Percentiles rank a stretch among this genome's conserved stretches.
Evolutionary conservation across 2,797 vertebrate genomes (phyloP).

Genomic region (Eulemur mongoz): DNA sequence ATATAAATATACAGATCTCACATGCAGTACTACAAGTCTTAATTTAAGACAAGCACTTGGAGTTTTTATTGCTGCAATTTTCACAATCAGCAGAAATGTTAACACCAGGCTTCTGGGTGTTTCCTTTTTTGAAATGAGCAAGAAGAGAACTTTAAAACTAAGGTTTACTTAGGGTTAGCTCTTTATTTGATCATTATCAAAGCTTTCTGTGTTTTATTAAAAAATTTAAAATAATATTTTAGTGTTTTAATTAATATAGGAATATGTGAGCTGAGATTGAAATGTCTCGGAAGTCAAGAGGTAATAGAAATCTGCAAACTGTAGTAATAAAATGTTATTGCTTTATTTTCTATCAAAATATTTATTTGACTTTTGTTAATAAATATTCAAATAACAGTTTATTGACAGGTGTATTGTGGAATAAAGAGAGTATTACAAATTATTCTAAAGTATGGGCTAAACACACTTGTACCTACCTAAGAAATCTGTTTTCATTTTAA

Average conservation of each 20-base stretch:
- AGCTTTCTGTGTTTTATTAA: constrained; percentile 90
- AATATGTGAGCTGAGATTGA: not conserved
- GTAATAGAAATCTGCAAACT: not conserved
- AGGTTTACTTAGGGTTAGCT: constrained; percentile 86
- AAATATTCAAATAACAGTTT: constrained; percentile 50
- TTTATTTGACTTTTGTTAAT: constrained; percentile 55
- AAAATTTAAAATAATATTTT: constrained; percentile 84
- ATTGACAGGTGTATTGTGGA: constrained; percentile 11
- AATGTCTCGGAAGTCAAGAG: constrained; percentile 38
- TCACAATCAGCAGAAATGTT: constrained; percentile 92
- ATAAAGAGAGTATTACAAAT: not conserved
- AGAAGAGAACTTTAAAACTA: constrained; percentile 85
- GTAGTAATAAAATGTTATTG: constrained; percentile 51
- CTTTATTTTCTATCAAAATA: constrained; percentile 73
- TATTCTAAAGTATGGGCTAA: not conserved
- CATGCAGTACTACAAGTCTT: constrained; percentile 83
- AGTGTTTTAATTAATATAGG: constrained; percentile 77
- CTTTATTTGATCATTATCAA: constrained; percentile 87
- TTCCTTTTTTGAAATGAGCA: constrained; percentile 86
- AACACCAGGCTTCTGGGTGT: constrained; percentile 89
- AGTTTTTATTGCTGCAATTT: constrained; percentile 92
- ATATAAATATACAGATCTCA: constrained; percentile 83
- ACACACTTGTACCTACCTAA: not conserved
- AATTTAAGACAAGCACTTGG: constrained; percentile 87
- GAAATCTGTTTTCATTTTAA: constrained; percentile 37